phyloP scores from a whole-genome alignment of 2,888 invertebrate genomes.

The Gerris lacustris region DNA sequence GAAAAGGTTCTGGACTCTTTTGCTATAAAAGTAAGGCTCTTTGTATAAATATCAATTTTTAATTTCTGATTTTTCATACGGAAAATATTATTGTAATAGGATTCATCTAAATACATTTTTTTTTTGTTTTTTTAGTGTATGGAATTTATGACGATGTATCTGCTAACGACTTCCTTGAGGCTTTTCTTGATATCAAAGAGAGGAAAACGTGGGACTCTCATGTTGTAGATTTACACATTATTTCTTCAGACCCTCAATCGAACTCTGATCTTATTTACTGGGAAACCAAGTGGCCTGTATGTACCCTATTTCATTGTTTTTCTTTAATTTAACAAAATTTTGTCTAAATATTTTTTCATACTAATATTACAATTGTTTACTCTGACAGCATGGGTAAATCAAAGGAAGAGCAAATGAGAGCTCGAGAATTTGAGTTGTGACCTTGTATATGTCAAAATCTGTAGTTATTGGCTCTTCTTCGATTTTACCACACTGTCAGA shows the following conservation, averaged over 20 bases:
- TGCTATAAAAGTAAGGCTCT: constrained; percentile 55
- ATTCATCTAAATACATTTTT: too few species aligned
- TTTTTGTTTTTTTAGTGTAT: constrained; percentile 46
- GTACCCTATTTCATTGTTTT: constrained; percentile 32
- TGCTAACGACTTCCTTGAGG: constrained; percentile 66
- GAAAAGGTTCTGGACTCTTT: constrained; percentile 53
- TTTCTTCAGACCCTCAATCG: constrained; percentile 50
- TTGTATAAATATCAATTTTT: not conserved
- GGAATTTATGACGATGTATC: constrained; percentile 66
- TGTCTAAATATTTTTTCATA: not conserved
- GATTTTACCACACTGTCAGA: too few species aligned
- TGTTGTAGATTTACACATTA: constrained; percentile 55
- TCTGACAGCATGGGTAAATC: too few species aligned
- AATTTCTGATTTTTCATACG: not conserved
- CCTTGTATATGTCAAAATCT: too few species aligned
- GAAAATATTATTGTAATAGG: not conserved
- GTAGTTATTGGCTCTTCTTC: too few species aligned
- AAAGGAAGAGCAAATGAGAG: too few species aligned
- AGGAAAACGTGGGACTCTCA: constrained; percentile 68
- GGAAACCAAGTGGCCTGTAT: constrained; percentile 80
- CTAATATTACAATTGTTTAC: not conserved
- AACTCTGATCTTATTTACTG: constrained; percentile 69
- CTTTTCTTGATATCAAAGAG: constrained; percentile 69
- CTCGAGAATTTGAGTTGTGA: too few species aligned
- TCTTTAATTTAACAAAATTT: constrained; percentile 13